Percentiles rank a stretch among this genome's conserved stretches.
These are phyloP conservation scores for Mastomys natalensis DNA, from an alignment of 2,113 vertebrate species.

Conservation along the genomic window DNA sequence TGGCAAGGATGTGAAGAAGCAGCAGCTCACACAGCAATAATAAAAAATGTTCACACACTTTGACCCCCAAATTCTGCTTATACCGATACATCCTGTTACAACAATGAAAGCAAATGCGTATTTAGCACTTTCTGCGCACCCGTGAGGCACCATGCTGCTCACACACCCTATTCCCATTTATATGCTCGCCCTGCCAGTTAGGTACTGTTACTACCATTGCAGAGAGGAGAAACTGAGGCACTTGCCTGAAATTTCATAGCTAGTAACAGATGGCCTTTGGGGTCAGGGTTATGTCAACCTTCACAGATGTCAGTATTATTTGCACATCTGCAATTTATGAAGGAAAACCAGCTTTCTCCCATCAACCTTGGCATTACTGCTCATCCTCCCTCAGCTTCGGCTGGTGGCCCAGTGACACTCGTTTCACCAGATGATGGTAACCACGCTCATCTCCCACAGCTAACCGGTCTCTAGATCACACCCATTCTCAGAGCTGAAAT, in stretches of 20 bases:
- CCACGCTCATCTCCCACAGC: background rate
- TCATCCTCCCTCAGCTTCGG: background rate
- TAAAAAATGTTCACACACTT: background rate
- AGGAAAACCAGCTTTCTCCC: background rate
- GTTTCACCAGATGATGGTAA: background rate
- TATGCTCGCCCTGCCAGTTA: background rate
- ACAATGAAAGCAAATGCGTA: background rate
- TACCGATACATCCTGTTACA: background rate
- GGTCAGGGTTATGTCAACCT: background rate
- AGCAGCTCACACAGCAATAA: background rate
- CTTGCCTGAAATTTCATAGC: background rate
- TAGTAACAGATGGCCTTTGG: background rate
- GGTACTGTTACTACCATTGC: background rate
- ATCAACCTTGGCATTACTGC: background rate
- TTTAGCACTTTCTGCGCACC: background rate
- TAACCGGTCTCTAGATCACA: background rate
- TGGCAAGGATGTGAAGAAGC: constrained; percentile 26
- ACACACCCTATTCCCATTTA: too few species aligned
- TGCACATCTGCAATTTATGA: background rate
- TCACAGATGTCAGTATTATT: background rate
- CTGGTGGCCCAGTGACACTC: accelerated
- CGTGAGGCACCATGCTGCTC: background rate
- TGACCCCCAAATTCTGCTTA: constrained; percentile 55
- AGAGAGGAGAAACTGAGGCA: background rate
- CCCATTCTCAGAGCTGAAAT: background rate